Conservation (phyloP, 2,113 vertebrate species). For the Ginglymostoma cirratum region DNA sequence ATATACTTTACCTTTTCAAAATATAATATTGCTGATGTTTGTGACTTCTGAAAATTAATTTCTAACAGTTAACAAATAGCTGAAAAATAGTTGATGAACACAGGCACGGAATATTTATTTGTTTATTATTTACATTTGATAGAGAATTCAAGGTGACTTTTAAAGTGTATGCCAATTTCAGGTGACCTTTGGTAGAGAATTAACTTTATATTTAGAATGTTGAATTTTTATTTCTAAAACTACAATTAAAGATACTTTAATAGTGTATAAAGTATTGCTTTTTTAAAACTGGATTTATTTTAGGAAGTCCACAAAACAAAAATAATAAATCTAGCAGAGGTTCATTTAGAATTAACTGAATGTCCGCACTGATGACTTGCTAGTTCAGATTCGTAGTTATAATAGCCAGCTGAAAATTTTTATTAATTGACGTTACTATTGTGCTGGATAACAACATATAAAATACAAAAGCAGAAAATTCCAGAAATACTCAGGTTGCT, state of each 20-base stretch:
- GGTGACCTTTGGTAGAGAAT: not conserved
- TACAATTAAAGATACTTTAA: not conserved
- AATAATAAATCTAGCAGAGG: not conserved
- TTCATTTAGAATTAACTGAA: not conserved
- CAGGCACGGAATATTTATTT: not conserved
- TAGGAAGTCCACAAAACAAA: not conserved
- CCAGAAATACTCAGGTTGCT: too few relatives aligned
- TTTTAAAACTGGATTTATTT: not conserved
- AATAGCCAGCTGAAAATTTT: not conserved
- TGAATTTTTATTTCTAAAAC: not conserved
- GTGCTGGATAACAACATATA: not conserved
- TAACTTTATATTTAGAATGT: not conserved
- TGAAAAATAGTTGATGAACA: not conserved
- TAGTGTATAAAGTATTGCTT: not conserved
- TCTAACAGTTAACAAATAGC: not conserved
- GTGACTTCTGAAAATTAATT: too few relatives aligned
- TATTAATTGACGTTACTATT: not conserved
- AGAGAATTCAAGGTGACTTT: not conserved
- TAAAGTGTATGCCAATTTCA: not conserved
- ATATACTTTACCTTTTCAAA: not conserved
- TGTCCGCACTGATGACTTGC: not conserved
- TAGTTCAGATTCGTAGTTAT: not conserved
- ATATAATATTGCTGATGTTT: not conserved
- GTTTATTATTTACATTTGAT: not conserved
- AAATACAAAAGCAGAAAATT: too few relatives aligned